Evolutionary conservation across 2,113 vertebrate species (phyloP).

Genomic region (Rhabdornis inornatus): DNA sequence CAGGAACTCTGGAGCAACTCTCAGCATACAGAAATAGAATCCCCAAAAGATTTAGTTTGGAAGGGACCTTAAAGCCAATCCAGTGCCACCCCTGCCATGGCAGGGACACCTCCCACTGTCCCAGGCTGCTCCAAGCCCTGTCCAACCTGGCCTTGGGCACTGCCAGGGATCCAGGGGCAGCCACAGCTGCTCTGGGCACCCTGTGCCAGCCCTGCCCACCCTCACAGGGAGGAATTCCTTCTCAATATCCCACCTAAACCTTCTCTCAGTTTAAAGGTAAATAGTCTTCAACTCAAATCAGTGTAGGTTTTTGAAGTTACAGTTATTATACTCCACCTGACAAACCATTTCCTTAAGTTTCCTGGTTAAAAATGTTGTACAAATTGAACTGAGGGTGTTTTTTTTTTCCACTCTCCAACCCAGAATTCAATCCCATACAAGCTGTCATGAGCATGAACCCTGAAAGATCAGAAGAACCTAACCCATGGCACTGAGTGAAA

Average conservation of each 20-base stretch:
- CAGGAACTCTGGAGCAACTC: background rate
- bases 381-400: background rate
- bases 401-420: background rate
- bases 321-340: background rate
- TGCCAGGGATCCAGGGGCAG: background rate
- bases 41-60: rapidly evolving
- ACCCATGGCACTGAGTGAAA: background rate
- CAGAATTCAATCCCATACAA: background rate
- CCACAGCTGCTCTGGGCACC: background rate
- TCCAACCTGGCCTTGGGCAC: background rate
- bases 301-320: rapidly evolving
- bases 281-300: background rate
- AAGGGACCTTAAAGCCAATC: rapidly evolving
- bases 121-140: background rate
- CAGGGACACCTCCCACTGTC: background rate
- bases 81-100: rapidly evolving
- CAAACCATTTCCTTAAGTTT: background rate
- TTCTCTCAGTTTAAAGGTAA: background rate
- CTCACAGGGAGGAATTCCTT: rapidly evolving
- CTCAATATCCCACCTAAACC: background rate
- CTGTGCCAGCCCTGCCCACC: background rate
- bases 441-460: background rate
- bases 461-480: background rate
- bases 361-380: background rate
- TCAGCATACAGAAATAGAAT: background rate